Evolutionary conservation across 2,888 invertebrate genomes (phyloP), one percentile per base, ranked within the genome.

Genomic region (Notocelia uddmanniana): DNA sequence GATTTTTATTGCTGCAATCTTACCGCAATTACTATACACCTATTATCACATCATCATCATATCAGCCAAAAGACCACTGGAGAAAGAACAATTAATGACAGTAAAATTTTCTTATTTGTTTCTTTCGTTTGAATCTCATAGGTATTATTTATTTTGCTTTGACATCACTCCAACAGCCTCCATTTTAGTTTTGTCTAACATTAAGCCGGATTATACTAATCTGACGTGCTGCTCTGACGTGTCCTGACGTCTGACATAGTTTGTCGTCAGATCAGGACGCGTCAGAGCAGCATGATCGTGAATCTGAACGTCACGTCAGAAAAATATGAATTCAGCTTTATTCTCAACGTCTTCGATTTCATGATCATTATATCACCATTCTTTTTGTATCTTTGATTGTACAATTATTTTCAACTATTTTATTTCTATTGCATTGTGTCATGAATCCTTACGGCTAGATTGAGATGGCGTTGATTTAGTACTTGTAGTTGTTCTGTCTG

Each of bases 401-500:
- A 45, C 19, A n/a, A 34, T 19, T 57, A 57, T 19, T 18, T 26
- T 31, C 10, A 41, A 5, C 3, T 1, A 41, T 1, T 41, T 41
- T 41, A 1, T 41, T 15, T 45, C n/a, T 45, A 45, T 45, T 48
- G 15, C 9, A 3, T 69, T 34, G 19, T 6, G 23, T 52, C 57
- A 55, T 50, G 52, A n/a, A 34, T 19, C 48, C 70, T 70, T 70
- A 70, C 18, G 34, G 48, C 64, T 70, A 64, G 18, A 18, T 18
- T 50, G 19, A 50, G 48, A 66, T 59, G 50, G 21, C 31, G 41
- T 50, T 58, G 45, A 13, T 41, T 70, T 48, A 68, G 68, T 37
- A 55, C 69, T 90, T 90, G 87, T 85, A 91, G 81, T 91, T 92
- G 89, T 90, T 90, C 76, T 89, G 88, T 85, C 91, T 91, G 91